phyloP scores from a whole-genome alignment of 2,888 invertebrate genomes.

The Synergus itoensis region DNA sequence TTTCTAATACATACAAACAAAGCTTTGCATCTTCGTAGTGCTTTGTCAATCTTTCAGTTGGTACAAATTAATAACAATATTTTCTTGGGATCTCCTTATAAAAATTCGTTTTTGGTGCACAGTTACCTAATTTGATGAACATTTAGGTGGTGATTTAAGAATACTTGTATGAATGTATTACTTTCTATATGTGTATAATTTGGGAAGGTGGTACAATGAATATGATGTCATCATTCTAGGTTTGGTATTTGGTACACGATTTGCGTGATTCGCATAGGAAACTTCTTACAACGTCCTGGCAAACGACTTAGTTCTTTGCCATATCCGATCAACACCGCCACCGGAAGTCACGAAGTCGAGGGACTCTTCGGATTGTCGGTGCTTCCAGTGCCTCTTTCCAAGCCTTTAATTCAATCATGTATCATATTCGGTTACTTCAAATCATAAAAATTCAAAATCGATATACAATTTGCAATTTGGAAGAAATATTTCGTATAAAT shows the following conservation, averaged over 20 bases:
- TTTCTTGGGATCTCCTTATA: background rate
- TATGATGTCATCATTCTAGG: conserved; percentile 66
- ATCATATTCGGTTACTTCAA: background rate
- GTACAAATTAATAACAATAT: background rate
- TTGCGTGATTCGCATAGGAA: conserved; percentile 71
- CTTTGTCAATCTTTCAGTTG: background rate
- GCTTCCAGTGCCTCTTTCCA: conserved; percentile 19
- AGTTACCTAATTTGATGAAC: background rate
- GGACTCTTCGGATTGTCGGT: conserved; percentile 40
- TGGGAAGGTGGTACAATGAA: conserved; percentile 52
- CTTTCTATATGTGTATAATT: conserved; percentile 37
- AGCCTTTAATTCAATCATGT: background rate
- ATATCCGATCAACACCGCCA: conserved; percentile 68
- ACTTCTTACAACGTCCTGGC: conserved; percentile 46
- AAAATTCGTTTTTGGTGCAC: background rate
- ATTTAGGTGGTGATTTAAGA: background rate
- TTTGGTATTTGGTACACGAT: conserved; percentile 72
- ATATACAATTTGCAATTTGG: background rate
- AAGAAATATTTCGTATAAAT: background rate
- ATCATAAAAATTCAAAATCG: background rate
- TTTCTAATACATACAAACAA: background rate
- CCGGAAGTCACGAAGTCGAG: conserved; percentile 69
- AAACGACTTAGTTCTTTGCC: conserved; percentile 67
- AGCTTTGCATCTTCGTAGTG: background rate
- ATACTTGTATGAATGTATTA: background rate